phyloP scores from a whole-genome alignment of 2,888 invertebrate species.

The Mesorhabditis spiculigera region DNA sequence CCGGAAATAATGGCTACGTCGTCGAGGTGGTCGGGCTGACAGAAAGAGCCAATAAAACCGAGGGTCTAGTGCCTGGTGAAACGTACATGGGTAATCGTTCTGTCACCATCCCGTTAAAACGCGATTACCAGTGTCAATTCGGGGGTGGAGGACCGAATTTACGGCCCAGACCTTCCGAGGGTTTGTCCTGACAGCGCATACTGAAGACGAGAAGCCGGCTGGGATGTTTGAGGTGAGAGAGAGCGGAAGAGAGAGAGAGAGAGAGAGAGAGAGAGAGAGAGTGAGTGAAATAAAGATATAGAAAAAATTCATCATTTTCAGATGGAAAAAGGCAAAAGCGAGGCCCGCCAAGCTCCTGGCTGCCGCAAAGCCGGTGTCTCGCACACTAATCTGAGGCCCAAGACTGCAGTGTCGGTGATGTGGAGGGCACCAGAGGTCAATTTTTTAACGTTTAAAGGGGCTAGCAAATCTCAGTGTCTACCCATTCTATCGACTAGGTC shows the following conservation, averaged over 20 bases:
- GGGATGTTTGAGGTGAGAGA: slow-evolving; percentile 52
- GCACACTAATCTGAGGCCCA: slow-evolving; percentile 54
- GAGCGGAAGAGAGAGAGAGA: background rate
- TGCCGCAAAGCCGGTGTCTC: slow-evolving; percentile 52
- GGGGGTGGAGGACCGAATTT: slow-evolving; percentile 54
- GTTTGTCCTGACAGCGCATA: slow-evolving; percentile 50
- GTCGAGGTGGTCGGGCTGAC: slow-evolving; percentile 36
- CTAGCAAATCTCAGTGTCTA: background rate
- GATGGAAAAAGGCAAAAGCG: slow-evolving; percentile 40
- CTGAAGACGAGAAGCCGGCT: slow-evolving; percentile 43
- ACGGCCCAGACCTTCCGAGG: slow-evolving; percentile 59
- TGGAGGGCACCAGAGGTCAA: slow-evolving; percentile 55
- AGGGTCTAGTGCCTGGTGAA: background rate
- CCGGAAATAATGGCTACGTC: slow-evolving; percentile 55
- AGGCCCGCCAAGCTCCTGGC: slow-evolving; percentile 53
- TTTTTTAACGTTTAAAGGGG: no score
- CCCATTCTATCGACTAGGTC: no score
- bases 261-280: slow-evolving; percentile 12
- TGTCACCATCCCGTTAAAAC: background rate
- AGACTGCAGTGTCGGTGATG: slow-evolving; percentile 50
- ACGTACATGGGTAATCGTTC: background rate
- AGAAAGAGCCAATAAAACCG: background rate
- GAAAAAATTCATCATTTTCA: slow-evolving; percentile 7
- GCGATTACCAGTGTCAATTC: slow-evolving; percentile 41
- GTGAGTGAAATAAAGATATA: background rate